Conservation (phyloP, 1,140 invertebrate genomes). For the Proctacanthus coquilletti region DNA sequence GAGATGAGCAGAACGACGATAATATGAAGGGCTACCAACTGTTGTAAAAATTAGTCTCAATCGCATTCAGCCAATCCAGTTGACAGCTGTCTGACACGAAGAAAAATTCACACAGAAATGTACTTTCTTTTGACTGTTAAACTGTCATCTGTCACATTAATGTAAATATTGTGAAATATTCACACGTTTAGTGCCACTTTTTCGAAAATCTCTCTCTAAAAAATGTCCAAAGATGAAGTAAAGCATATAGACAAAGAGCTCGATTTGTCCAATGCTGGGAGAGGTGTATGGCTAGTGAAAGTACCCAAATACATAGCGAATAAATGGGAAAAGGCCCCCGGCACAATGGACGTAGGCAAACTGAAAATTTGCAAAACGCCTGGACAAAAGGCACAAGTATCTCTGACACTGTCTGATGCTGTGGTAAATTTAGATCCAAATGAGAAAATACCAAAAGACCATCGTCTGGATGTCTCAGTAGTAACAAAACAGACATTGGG, state of each 20-base stretch:
- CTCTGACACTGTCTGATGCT: constrained; percentile 36
- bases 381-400: constrained; percentile 39
- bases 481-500: constrained; percentile 77
- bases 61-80: too few relatives aligned
- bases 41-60: too few relatives aligned
- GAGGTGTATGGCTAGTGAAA: constrained; percentile 92
- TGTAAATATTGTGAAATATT: too few relatives aligned
- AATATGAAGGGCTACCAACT: too few relatives aligned
- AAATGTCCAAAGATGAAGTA: constrained; percentile 25
- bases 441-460: constrained; percentile 41
- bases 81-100: too few relatives aligned
- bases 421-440: constrained; percentile 25
- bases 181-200: too few relatives aligned
- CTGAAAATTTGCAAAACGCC: constrained; percentile 38
- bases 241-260: constrained; percentile 48
- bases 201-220: too few relatives aligned
- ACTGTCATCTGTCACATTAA: too few relatives aligned
- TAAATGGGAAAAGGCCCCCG: constrained; percentile 67
- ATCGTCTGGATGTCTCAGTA: constrained; percentile 75
- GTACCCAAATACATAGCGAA: constrained; percentile 89
- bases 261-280: constrained; percentile 71
- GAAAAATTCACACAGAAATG: too few relatives aligned
- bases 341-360: constrained; percentile 41
- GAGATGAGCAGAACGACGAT: too few relatives aligned
- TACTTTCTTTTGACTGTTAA: too few relatives aligned